These are phyloP conservation scores for Agrotis clavis DNA, from an alignment of 2,888 invertebrate genomes.

Conservation along the genomic window DNA sequence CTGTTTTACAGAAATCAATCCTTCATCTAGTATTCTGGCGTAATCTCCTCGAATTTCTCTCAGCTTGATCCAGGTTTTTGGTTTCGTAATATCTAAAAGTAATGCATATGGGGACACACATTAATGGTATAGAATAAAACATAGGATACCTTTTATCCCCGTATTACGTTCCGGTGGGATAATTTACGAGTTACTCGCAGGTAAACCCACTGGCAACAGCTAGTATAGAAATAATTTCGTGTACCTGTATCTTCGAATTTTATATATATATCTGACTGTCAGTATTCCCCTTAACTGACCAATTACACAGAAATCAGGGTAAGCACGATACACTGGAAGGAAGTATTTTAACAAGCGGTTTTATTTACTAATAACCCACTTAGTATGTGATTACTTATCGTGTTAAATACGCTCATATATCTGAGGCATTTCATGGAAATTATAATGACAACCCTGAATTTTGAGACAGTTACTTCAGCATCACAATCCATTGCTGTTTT, in stretches of 20 bases:
- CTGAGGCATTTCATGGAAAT: conserved; percentile 19
- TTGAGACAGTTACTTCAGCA: not conserved
- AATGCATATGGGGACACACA: too few relatives aligned
- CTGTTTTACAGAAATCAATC: too few relatives aligned
- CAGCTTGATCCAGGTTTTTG: too few relatives aligned
- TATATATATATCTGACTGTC: not conserved
- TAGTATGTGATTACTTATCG: conserved; percentile 66
- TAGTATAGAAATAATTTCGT: too few relatives aligned
- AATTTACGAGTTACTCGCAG: too few relatives aligned
- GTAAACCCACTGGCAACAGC: too few relatives aligned
- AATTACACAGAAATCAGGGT: conserved; percentile 70
- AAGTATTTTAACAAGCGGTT: conserved; percentile 71
- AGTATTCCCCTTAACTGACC: conserved; percentile 55
- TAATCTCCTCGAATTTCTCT: too few relatives aligned
- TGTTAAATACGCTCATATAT: conserved; percentile 36
- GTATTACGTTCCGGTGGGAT: too few relatives aligned
- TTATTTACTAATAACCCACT: conserved; percentile 70
- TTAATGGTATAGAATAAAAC: too few relatives aligned
- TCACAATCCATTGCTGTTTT: conserved; percentile 12
- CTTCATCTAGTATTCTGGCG: too few relatives aligned
- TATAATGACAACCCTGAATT: conserved; percentile 13
- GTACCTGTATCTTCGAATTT: not conserved
- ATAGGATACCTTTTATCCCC: too few relatives aligned
- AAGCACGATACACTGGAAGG: conserved; percentile 57
- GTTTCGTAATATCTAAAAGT: too few relatives aligned